Conservation (phyloP, 2,797 vertebrate genomes). For the Pangasius macronema region DNA sequence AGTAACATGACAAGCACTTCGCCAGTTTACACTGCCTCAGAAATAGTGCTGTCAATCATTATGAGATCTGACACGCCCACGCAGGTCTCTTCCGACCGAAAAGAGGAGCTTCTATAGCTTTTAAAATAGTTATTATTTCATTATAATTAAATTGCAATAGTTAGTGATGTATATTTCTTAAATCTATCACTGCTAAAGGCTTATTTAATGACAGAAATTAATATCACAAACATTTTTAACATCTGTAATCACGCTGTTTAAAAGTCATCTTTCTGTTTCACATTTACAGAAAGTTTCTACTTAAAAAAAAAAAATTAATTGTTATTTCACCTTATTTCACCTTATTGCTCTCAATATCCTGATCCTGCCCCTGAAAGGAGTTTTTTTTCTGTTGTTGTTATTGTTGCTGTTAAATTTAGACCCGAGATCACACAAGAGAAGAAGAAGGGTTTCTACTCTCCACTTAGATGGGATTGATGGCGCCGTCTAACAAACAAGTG, state of each 20-base stretch:
- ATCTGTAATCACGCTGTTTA: background rate
- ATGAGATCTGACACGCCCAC: background rate
- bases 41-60: background rate
- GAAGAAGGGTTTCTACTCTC: background rate
- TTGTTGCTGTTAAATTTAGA: background rate
- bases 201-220: background rate
- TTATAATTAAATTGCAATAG: background rate
- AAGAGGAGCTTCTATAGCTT: background rate
- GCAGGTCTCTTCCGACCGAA: background rate
- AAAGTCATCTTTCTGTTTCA: background rate
- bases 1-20: too few relatives aligned
- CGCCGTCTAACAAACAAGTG: background rate
- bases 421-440: background rate
- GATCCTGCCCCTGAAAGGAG: background rate
- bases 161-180: background rate
- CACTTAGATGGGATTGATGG: background rate
- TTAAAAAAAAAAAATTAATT: background rate
- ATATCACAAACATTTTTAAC: background rate
- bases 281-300: background rate
- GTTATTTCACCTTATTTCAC: background rate
- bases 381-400: background rate
- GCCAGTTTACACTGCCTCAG: background rate
- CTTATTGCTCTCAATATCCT: background rate
- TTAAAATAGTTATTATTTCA: background rate
- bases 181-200: background rate